Percentiles rank a stretch among this genome's conserved stretches.
phyloP scores from a whole-genome alignment of 1,140 invertebrate genomes.

The Atta texana region DNA sequence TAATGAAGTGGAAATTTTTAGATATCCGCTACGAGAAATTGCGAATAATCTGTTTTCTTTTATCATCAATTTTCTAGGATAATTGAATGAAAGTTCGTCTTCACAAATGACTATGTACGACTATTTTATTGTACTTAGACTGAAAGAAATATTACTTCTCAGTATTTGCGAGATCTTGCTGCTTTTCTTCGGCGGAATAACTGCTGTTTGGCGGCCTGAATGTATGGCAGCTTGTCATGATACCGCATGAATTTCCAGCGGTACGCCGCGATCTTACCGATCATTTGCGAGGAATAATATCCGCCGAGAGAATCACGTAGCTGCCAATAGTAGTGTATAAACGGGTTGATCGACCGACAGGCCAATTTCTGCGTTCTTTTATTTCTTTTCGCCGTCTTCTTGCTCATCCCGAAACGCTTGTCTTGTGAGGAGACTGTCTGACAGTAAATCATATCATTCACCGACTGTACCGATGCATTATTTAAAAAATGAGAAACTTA shows the following conservation, averaged over 20 bases:
- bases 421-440: background rate
- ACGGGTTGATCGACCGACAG: constrained; percentile 74
- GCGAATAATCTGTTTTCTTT: background rate
- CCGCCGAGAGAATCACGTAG: constrained; percentile 55
- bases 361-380: constrained; percentile 27
- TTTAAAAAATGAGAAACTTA: constrained; percentile 29
- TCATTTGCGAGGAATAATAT: constrained; percentile 67
- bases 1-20: constrained; percentile 8
- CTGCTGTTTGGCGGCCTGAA: constrained; percentile 61
- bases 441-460: constrained; percentile 7
- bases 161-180: constrained; percentile 11
- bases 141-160: constrained; percentile 12
- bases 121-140: constrained; percentile 8
- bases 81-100: constrained; percentile 33
- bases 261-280: constrained; percentile 72
- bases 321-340: constrained; percentile 72
- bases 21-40: background rate
- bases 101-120: background rate
- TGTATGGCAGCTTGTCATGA: constrained; percentile 62
- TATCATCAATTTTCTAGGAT: background rate
- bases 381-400: constrained; percentile 24
- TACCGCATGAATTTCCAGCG: constrained; percentile 73
- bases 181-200: constrained; percentile 39
- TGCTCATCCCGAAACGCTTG: background rate
- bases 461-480: constrained; percentile 48